Evolutionary conservation across 2,113 vertebrate genomes (phyloP).

Genomic region (Calyptommatus sinebrachiatus): DNA sequence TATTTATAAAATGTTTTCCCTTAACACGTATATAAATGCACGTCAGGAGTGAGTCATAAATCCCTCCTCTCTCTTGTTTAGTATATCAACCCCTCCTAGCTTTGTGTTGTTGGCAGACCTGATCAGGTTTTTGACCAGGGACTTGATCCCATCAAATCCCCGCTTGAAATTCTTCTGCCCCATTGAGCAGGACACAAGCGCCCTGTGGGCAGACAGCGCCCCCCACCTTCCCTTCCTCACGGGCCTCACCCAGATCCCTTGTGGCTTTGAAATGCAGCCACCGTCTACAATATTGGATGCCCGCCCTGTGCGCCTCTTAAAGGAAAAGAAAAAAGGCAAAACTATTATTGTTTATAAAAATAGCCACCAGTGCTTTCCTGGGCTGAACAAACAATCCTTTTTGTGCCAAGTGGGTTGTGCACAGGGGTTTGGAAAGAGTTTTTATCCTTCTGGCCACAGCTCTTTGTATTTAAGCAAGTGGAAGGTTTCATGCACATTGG

Average conservation of each 20-base stretch:
- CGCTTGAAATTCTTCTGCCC: too few relatives aligned
- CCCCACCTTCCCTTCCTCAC: slow-evolving; percentile 11
- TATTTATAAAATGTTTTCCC: too few relatives aligned
- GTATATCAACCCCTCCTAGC: neutral
- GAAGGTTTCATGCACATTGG: too few relatives aligned
- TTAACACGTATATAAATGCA: too few relatives aligned
- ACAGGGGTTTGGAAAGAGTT: slow-evolving; percentile 43
- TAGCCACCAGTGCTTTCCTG: slow-evolving; percentile 62
- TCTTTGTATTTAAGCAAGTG: too few relatives aligned
- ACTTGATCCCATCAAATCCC: too few relatives aligned
- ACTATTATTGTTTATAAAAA: slow-evolving; percentile 61
- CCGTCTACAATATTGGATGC: slow-evolving; percentile 40
- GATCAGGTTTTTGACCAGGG: too few relatives aligned
- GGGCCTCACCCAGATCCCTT: slow-evolving; percentile 25
- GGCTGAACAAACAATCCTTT: slow-evolving; percentile 37
- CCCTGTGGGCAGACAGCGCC: neutral
- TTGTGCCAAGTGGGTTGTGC: slow-evolving; percentile 49
- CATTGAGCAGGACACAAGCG: neutral
- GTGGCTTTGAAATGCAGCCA: slow-evolving; percentile 59
- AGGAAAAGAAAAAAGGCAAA: neutral
- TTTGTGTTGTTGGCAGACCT: too few relatives aligned
- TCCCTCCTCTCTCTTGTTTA: neutral
- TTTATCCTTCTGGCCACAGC: neutral
- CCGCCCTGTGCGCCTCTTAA: slow-evolving; percentile 19
- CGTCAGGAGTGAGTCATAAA: too few relatives aligned